These are phyloP conservation scores for Vandiemenella viatica DNA, from an alignment of 2,888 invertebrate species.

Conservation along the genomic window DNA sequence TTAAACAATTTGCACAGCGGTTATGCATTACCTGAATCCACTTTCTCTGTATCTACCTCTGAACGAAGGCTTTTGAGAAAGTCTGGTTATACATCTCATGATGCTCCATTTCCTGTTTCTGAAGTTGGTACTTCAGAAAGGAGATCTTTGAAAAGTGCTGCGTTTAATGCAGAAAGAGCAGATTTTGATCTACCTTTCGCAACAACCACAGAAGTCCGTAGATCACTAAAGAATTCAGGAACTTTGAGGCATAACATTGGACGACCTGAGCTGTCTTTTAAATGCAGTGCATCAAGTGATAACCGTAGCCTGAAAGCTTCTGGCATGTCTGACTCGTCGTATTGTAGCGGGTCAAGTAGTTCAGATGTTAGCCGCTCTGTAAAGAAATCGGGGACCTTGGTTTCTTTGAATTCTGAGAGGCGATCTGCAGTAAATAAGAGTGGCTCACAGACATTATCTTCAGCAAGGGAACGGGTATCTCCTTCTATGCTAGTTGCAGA, in stretches of 20 bases:
- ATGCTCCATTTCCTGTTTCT: slow-evolving; percentile 6
- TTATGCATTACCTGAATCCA: slow-evolving; percentile 9
- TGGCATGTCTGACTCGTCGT: slow-evolving; percentile 13
- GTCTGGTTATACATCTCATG: slow-evolving; percentile 8
- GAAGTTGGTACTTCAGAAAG: slow-evolving; percentile 5
- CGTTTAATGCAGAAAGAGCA: slow-evolving; percentile 23
- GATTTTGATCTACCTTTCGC: slow-evolving; percentile 30
- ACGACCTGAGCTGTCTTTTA: slow-evolving; percentile 28
- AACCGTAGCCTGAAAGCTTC: slow-evolving; percentile 11
- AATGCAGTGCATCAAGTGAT: slow-evolving; percentile 34
- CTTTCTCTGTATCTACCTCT: slow-evolving; percentile 11
- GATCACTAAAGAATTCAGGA: slow-evolving; percentile 39
- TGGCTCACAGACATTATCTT: slow-evolving; percentile 12
- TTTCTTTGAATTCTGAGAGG: slow-evolving; percentile 8
- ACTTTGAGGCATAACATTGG: slow-evolving; percentile 32
- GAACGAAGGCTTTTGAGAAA: slow-evolving; percentile 14
- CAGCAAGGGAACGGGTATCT: slow-evolving; percentile 21
- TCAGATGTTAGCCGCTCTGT: slow-evolving; percentile 7
- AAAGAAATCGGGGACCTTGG: slow-evolving; percentile 11
- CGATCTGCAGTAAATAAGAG: slow-evolving; percentile 6
- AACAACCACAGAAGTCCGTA: slow-evolving; percentile 26
- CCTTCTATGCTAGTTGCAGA: slow-evolving; percentile 74
- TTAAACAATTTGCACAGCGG: slow-evolving; percentile 31
- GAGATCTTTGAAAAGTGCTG: slow-evolving; percentile 10
- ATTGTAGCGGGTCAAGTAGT: neutral